Conservation (phyloP, 2,797 vertebrate genomes). For the Pitangus sulphuratus region DNA sequence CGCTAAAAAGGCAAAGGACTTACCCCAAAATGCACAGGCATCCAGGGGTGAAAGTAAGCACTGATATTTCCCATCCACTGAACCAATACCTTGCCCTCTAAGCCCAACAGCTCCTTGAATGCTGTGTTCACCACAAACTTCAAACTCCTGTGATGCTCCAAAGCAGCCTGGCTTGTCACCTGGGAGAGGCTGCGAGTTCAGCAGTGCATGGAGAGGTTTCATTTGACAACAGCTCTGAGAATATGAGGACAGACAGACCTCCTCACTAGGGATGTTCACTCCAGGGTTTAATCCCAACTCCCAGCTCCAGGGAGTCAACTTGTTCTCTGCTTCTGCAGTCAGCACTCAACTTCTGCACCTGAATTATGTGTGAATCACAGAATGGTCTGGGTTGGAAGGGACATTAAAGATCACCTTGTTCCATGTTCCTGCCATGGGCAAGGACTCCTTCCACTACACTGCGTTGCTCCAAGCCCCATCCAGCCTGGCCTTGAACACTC, state of each 20-base stretch:
- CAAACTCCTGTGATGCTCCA: not conserved
- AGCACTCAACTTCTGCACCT: not conserved
- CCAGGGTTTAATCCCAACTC: not conserved
- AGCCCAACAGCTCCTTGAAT: not conserved
- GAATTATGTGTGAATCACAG: not conserved
- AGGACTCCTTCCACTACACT: not conserved
- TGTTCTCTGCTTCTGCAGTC: not conserved
- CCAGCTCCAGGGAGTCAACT: not conserved
- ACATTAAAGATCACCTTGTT: not conserved
- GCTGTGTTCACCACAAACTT: not conserved
- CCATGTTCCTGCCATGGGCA: not conserved
- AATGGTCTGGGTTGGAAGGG: not conserved
- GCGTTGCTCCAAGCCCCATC: not conserved
- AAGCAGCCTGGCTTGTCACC: not conserved
- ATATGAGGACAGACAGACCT: not conserved
- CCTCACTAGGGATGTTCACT: not conserved
- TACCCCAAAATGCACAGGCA: not conserved
- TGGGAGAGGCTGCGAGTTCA: fast-evolving
- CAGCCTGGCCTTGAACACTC: fast-evolving
- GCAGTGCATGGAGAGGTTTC: not conserved
- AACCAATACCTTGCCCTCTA: not conserved
- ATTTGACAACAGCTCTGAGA: not conserved
- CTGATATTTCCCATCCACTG: not conserved
- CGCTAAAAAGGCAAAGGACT: not conserved
- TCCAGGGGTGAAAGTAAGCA: not conserved